Evolutionary conservation across 2,888 invertebrate genomes (phyloP), one percentile per base, ranked within the genome.

Genomic region (Sceliomorpha sp.): DNA sequence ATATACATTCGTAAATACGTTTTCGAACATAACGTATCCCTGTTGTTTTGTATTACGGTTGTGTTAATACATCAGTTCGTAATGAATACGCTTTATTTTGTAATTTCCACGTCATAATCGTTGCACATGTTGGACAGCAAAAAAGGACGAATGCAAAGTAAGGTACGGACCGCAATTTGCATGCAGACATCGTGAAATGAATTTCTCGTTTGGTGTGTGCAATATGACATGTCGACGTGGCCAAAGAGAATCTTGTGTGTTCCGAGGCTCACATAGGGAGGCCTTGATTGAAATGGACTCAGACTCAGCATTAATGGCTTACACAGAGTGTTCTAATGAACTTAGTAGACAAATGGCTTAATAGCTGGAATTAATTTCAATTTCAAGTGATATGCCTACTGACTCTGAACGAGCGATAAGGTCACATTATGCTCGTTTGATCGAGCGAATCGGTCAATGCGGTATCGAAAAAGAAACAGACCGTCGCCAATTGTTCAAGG

Each of bases 281-380:
- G 56, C 40, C 39, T 40, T 53, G 53, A 67, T 59, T 53, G 42
- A 59, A 53, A 59, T 48, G 31, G 59, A 53, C 37, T 47, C 48
- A 59, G 27, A 17, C 48, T 31, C 36, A 27, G 42, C 37, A 59
- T 67, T 67, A 59, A 67, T 67, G 59, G 53, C 39, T 67, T 42
- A 36, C 53, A 59, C 39, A 12, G 48, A 48, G 32, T 24, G 26
- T 60, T 44, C 24, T 50, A 48, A 55, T 53, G 47, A 45, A 47
- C 42, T 7, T 29, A 12, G 12, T 24, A 29, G 29, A 44, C 51
- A 34, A 59, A 48, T 32, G 44, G 44, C 45, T 40, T 42, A 42
- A 55, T 64, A 39, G 24, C 24, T 45, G 14, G 37, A 44, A 56
- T 56, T 56, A 48, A 64, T 64, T 50, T 50, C 36, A 32, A 39